A percentile compares a stretch with the other conserved stretches of the same genome.
Evolutionary conservation across 2,888 invertebrate species (phyloP).

Genomic region (Rapana venosa): DNA sequence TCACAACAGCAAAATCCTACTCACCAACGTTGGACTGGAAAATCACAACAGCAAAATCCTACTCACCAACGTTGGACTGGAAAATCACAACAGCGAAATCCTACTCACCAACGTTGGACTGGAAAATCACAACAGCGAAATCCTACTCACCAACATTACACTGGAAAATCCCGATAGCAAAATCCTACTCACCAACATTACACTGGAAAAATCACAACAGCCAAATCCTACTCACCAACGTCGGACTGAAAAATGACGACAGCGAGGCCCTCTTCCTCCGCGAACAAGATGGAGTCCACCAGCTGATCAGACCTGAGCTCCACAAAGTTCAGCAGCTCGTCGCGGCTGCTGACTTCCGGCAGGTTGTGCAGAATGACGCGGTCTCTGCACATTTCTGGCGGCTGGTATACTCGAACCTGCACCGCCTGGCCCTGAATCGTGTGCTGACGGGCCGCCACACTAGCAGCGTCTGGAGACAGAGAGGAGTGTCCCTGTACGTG

Average conservation of each 20-base stretch:
- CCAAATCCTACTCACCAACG: conserved; percentile 8
- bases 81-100: no score
- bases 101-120: neutral
- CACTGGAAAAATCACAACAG: no score
- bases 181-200: neutral
- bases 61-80: neutral
- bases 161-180: no score
- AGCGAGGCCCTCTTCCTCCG: conserved; percentile 28
- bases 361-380: conserved; percentile 24
- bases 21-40: no score
- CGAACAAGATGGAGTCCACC: conserved; percentile 21
- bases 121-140: no score
- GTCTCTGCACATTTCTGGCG: conserved; percentile 35
- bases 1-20: no score
- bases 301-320: neutral
- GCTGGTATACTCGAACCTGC: neutral
- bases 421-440: conserved; percentile 2
- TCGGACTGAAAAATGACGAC: conserved; percentile 24
- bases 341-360: neutral
- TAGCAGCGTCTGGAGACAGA: conserved; percentile 15
- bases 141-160: neutral
- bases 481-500: no score
- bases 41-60: no score
- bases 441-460: conserved; percentile 17
- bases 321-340: conserved; percentile 29